phyloP scores from a whole-genome alignment of 2,113 vertebrate species.

The Pungitius pungitius region DNA sequence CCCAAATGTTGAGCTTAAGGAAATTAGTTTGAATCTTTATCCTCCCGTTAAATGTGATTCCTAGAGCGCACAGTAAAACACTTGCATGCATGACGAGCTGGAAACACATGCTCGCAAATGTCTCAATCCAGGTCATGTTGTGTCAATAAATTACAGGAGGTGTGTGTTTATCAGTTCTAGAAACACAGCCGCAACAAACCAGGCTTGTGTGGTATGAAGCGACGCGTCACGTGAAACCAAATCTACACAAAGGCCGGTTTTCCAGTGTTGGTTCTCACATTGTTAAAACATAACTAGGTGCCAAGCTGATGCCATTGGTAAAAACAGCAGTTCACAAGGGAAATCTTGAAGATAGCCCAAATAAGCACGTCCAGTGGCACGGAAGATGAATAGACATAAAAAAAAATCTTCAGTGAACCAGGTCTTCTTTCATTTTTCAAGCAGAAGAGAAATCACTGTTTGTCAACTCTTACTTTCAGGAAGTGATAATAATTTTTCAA shows the following conservation, averaged over 20 bases:
- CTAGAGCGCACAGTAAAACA: slow-evolving; percentile 30
- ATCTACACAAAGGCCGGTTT: no score
- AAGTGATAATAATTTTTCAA: neutral
- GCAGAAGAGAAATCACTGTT: neutral
- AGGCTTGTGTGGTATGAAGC: slow-evolving; percentile 25
- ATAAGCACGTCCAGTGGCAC: neutral
- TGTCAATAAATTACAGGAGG: slow-evolving; percentile 9
- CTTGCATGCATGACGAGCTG: slow-evolving; percentile 15
- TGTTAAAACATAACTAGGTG: slow-evolving; percentile 21
- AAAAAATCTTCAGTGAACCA: slow-evolving; percentile 16
- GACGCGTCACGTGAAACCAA: slow-evolving; percentile 54
- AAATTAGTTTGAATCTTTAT: slow-evolving; percentile 17
- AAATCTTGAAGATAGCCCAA: slow-evolving; percentile 4
- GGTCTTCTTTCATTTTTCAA: slow-evolving; percentile 3
- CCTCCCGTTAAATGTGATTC: slow-evolving; percentile 26
- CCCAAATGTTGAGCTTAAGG: slow-evolving; percentile 7
- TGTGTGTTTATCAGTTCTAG: slow-evolving; percentile 49
- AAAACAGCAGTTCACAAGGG: slow-evolving; percentile 38
- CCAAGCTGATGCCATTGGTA: no score
- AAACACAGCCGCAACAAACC: slow-evolving; percentile 53
- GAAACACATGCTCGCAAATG: neutral
- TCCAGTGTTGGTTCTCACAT: slow-evolving; percentile 20
- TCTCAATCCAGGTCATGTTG: slow-evolving; percentile 27
- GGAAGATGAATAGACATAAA: slow-evolving; percentile 32
- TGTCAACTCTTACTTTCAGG: neutral